phyloP scores from a whole-genome alignment of 2,888 invertebrate species.

The Merodon equestris region DNA sequence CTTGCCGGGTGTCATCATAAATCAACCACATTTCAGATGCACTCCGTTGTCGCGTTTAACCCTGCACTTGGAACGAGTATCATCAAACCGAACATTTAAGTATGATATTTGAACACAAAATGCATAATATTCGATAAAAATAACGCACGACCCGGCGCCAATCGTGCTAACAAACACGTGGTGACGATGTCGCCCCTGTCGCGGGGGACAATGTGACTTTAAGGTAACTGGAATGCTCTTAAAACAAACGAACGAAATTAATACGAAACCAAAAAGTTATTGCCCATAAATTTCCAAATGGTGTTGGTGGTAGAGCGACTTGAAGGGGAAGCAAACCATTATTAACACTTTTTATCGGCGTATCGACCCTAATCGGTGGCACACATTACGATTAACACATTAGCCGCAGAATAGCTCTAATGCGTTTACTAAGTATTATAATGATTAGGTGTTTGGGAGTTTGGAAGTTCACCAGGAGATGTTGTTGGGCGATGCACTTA shows the following conservation, averaged over 20 bases:
- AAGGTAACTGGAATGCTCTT: conserved; percentile 60
- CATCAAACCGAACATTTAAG: conserved; percentile 54
- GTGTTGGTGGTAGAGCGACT: background rate
- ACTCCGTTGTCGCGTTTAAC: conserved; percentile 46
- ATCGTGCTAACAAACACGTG: conserved; percentile 59
- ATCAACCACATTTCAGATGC: conserved; percentile 56
- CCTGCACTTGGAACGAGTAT: conserved; percentile 30
- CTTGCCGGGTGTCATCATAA: conserved; percentile 66
- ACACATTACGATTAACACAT: conserved; percentile 31
- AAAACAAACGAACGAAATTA: conserved; percentile 63
- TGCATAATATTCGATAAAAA: conserved; percentile 62
- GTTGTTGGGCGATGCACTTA: conserved; percentile 27
- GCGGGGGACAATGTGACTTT: background rate
- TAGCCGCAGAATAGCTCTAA: conserved; percentile 52
- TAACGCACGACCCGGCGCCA: conserved; percentile 63
- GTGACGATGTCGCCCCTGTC: conserved; percentile 1
- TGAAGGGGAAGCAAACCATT: conserved; percentile 47
- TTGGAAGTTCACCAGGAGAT: conserved; percentile 28
- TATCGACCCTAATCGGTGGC: conserved; percentile 66
- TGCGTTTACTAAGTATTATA: conserved; percentile 61
- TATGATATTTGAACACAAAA: conserved; percentile 54
- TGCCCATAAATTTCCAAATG: conserved; percentile 66
- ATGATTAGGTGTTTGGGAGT: conserved; percentile 45
- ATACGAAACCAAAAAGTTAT: conserved; percentile 62
- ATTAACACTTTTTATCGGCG: conserved; percentile 68